Base-by-base conservation (phyloP, 2,797 vertebrate species). In the Platyrinchus mystaceus region DNA sequence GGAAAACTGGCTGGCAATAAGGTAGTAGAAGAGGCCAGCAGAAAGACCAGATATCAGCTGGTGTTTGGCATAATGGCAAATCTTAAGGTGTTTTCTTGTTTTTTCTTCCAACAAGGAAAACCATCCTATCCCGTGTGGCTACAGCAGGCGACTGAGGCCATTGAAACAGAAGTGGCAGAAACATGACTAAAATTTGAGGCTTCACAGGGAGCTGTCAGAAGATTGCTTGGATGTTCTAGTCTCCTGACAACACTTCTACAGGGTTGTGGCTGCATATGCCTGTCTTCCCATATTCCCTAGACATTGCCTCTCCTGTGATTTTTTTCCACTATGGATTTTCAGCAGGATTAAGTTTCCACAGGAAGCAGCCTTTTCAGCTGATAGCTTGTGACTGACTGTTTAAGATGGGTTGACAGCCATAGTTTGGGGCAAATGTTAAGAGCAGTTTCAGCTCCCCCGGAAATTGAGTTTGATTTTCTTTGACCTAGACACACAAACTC, bases 391-490 rank as follows among this genome's bases (percentile, higher is more conserved):
- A 46, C 44, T 28, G 44, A 55, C 30, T 47, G n/a, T 59, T 56
- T 78, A 84, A 76, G 49, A 36, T 5, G 24, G 39, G 43, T 69
- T 53, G 46, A 27, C 50, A 85, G 16, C 10, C 36, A 20, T 10
- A 27, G 23, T 69, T 74, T 16, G 39, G 77, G 56, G 47, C 41
- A 80, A 46, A 73, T 9, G 11, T 49, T 89, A 87, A 84, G 34
- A 46, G 59, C 36, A 3, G 4, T 62, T 82, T 84, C 55, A 64
- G 28, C 47, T 59, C 21, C 17, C 10, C 30, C 15, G 7, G 3
- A 84, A 86, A 52, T 2, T 28, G 20, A 50, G 18, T 69, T 77
- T 86, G 36, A 41, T 90, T 84, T 82, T 87, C 82, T 87, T 60
- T 91, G 70, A 68, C 56, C 20, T 34, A 55, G 60, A 62, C 19